Evolutionary conservation across 1,140 invertebrate species (phyloP).

Genomic region (Trichogramma pretiosum): DNA sequence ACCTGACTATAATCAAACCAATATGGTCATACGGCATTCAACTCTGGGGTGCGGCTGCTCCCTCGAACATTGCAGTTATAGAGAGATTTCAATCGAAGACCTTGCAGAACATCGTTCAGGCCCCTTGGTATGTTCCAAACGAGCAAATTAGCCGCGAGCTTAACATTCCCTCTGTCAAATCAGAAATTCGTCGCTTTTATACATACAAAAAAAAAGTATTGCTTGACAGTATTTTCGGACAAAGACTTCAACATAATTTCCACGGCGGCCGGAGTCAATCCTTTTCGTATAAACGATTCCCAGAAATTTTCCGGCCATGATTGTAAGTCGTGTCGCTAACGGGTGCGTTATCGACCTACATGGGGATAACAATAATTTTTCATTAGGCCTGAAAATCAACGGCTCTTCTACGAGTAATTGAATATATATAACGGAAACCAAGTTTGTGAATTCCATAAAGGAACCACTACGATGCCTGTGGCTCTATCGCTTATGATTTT

Average conservation of each 20-base stretch:
- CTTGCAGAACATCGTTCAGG: no score
- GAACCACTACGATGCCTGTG: not conserved
- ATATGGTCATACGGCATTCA: no score
- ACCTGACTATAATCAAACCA: no score
- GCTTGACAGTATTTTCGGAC: constrained; percentile 11
- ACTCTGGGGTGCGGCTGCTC: no score
- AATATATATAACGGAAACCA: not conserved
- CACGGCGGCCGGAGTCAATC: constrained; percentile 10
- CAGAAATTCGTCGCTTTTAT: no score
- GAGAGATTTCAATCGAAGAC: no score
- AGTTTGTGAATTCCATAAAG: not conserved
- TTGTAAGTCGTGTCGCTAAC: not conserved
- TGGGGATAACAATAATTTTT: not conserved
- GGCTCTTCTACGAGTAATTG: not conserved
- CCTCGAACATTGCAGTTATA: no score
- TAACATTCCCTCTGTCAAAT: no score
- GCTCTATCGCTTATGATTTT: not conserved
- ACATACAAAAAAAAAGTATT: no score
- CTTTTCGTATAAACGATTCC: constrained; percentile 3
- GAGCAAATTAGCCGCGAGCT: no score
- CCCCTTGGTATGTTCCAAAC: no score
- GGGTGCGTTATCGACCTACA: not conserved
- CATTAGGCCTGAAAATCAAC: not conserved
- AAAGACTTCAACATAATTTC: constrained; percentile 14
- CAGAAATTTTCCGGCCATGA: constrained; percentile 10